These are phyloP conservation scores for Atractosteus spatula DNA, from an alignment of 2,113 vertebrate species.

Conservation along the genomic window DNA sequence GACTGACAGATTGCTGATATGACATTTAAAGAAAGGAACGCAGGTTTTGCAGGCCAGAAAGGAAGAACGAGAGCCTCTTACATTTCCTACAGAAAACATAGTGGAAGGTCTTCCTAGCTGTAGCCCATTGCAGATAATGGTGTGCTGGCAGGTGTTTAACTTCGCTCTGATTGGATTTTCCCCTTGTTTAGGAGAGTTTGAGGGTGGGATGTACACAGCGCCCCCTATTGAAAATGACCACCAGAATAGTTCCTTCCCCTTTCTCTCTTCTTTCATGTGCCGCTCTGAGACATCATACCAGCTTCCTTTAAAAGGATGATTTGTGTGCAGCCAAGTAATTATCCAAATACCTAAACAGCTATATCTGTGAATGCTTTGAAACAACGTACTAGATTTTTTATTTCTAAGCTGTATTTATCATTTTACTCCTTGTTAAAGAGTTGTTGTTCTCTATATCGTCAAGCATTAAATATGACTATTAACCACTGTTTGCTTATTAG, in stretches of 20 bases:
- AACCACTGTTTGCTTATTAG: too few relatives aligned
- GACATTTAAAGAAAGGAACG: constrained; percentile 18
- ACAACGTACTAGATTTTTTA: too few relatives aligned
- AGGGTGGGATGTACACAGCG: background rate
- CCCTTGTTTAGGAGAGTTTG: background rate
- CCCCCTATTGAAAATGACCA: background rate
- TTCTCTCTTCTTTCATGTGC: background rate
- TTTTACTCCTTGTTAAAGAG: too few relatives aligned
- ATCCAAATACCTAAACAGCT: too few relatives aligned
- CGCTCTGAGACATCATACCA: background rate
- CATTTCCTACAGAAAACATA: constrained; percentile 27
- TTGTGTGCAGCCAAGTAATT: too few relatives aligned
- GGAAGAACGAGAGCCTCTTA: constrained; percentile 33
- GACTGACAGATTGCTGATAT: constrained; percentile 10
- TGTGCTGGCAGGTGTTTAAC: background rate
- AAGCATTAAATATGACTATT: too few relatives aligned
- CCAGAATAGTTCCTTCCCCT: background rate
- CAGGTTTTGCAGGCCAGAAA: constrained; percentile 14
- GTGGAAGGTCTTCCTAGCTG: constrained; percentile 26
- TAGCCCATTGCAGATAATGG: background rate
- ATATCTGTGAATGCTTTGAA: too few relatives aligned
- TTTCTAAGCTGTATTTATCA: too few relatives aligned
- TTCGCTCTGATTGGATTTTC: background rate
- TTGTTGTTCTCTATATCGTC: too few relatives aligned
- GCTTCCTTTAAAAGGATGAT: too few relatives aligned